Evolutionary conservation across 2,113 vertebrate species (phyloP).

Genomic region (Micronycteris hirsuta): DNA sequence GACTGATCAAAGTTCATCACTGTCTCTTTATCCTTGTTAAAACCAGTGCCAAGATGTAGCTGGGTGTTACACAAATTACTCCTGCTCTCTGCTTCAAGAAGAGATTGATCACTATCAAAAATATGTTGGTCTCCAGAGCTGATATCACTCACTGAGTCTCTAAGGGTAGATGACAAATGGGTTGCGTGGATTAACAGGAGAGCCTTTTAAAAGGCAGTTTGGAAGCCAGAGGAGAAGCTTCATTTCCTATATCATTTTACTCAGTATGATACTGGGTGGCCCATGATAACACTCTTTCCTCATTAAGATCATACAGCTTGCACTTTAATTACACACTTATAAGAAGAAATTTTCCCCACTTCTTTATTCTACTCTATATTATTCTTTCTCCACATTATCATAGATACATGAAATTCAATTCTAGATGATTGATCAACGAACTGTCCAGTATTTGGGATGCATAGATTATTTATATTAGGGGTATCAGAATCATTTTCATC

Average conservation of each 20-base stretch:
- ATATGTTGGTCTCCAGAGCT: neutral
- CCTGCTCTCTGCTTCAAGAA: neutral
- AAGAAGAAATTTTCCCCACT: neutral
- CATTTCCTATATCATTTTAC: neutral
- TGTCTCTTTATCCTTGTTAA: neutral
- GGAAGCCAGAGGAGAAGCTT: neutral
- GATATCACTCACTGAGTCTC: neutral
- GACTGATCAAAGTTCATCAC: neutral
- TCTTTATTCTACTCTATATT: neutral
- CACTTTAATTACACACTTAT: neutral
- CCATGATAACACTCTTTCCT: neutral
- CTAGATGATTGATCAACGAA: neutral
- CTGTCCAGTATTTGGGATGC: neutral
- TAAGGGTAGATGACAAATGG: neutral
- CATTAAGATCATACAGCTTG: neutral
- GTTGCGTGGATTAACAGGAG: neutral
- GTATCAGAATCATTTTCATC: no score
- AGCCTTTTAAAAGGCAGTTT: neutral
- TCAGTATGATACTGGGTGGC: neutral
- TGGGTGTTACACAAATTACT: neutral
- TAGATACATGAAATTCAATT: neutral
- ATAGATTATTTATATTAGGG: neutral
- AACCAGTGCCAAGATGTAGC: neutral
- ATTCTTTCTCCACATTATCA: neutral
- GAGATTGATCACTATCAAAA: conserved; percentile 14